Conservation (phyloP, 2,113 vertebrate genomes). For the Uropsilus gracilis region DNA sequence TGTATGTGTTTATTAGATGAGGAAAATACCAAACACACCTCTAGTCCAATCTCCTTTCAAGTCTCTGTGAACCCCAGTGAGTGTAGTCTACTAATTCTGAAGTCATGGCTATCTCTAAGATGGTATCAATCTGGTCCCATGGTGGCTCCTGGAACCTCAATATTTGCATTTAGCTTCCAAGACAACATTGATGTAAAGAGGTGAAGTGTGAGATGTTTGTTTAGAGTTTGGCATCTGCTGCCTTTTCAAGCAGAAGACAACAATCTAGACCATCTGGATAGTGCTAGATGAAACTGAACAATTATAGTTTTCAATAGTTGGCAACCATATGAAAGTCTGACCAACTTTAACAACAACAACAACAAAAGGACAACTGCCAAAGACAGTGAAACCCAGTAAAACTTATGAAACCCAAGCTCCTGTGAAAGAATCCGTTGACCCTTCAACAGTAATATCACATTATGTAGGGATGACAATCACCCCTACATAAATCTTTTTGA, state of each 20-base stretch:
- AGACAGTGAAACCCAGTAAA: conserved; percentile 84
- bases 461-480: conserved; percentile 86
- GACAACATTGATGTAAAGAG: not conserved
- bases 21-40: not conserved
- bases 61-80: not conserved
- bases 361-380: conserved; percentile 86
- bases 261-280: conserved; percentile 85
- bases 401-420: conserved; percentile 85
- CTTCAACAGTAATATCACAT: conserved; percentile 83
- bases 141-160: not conserved
- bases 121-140: rapidly evolving
- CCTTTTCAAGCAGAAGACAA: conserved; percentile 87
- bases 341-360: conserved; percentile 87
- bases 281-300: conserved; percentile 86
- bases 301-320: conserved; percentile 87
- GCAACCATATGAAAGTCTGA: conserved; percentile 86
- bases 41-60: not conserved
- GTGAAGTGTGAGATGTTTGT: conserved; percentile 75
- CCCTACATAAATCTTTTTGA: conserved; percentile 84
- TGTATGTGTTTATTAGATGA: not conserved
- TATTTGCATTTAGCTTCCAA: not conserved
- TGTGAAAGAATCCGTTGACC: conserved; percentile 83
- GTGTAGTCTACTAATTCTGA: not conserved
- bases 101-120: not conserved
- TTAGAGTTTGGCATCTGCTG: conserved; percentile 89